Conservation (phyloP, 2,113 vertebrate species). For the Mustelus asterias region DNA sequence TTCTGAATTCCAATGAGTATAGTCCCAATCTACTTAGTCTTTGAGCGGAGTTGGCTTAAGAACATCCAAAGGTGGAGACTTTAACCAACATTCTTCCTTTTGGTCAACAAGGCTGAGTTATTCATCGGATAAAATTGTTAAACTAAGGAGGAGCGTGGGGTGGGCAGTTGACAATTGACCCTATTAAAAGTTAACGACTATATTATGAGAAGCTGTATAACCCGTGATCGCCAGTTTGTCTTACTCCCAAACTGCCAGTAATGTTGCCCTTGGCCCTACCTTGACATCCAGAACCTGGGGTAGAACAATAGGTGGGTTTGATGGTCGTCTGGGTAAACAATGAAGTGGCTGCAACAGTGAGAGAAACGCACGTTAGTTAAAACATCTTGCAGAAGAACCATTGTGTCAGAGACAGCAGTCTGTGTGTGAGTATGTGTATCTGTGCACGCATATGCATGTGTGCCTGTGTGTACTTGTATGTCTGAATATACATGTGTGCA, state of each 20-base stretch:
- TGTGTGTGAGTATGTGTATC: not conserved
- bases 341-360: not conserved
- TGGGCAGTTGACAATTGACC: too few species aligned
- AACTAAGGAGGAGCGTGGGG: not conserved
- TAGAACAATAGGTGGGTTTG: not conserved
- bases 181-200: not conserved
- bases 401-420: too few species aligned
- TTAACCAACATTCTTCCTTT: not conserved
- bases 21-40: too few species aligned
- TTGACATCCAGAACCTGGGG: slow-evolving; percentile 14
- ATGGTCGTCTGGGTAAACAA: not conserved
- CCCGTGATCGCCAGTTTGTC: not conserved
- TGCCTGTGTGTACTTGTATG: not conserved
- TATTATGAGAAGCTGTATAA: not conserved
- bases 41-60: not conserved
- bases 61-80: not conserved
- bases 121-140: not conserved
- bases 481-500: not conserved
- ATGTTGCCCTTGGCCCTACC: not conserved
- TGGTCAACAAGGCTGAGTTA: not conserved
- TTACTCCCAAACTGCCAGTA: not conserved
- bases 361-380: not conserved
- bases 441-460: not conserved
- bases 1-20: too few species aligned
- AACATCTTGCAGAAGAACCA: too few species aligned